Evolutionary conservation across 2,888 invertebrate genomes (phyloP).

Genomic region (Cephus rjabovi): DNA sequence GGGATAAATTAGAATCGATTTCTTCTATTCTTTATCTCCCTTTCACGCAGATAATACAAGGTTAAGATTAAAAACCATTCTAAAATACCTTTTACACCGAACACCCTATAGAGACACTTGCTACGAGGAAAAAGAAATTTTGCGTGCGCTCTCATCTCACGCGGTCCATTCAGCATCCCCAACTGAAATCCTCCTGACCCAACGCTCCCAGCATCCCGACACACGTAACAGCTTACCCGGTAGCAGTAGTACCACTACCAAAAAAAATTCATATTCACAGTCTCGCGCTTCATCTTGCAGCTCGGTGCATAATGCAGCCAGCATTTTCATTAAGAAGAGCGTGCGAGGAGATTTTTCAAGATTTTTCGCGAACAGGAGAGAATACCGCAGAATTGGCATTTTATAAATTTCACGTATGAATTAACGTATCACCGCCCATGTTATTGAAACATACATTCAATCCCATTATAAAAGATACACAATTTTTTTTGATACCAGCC

Average conservation of each 20-base stretch:
- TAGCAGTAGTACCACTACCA: not conserved
- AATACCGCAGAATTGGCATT: not conserved
- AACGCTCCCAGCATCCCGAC: conserved; percentile 1
- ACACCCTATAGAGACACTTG: not conserved
- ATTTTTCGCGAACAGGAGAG: not conserved
- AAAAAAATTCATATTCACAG: not conserved
- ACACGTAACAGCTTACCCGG: not conserved
- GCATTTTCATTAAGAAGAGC: not conserved
- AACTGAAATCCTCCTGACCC: conserved; percentile 17
- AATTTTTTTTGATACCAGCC: not conserved
- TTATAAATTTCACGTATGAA: not conserved
- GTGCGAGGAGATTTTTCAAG: not conserved
- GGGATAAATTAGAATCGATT: not conserved
- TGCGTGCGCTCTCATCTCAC: conserved; percentile 12
- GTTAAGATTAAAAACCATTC: not conserved
- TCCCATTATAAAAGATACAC: not conserved
- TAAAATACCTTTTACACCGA: not conserved
- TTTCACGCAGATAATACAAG: not conserved
- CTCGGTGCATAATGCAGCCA: not conserved
- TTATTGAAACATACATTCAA: not conserved
- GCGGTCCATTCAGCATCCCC: conserved; percentile 17
- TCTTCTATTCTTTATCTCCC: not conserved
- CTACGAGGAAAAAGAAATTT: not conserved
- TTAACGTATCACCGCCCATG: not conserved
- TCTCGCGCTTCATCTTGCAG: not conserved